These are phyloP conservation scores for Telmatherina bonti DNA, from an alignment of 2,797 vertebrate genomes.

Conservation along the genomic window DNA sequence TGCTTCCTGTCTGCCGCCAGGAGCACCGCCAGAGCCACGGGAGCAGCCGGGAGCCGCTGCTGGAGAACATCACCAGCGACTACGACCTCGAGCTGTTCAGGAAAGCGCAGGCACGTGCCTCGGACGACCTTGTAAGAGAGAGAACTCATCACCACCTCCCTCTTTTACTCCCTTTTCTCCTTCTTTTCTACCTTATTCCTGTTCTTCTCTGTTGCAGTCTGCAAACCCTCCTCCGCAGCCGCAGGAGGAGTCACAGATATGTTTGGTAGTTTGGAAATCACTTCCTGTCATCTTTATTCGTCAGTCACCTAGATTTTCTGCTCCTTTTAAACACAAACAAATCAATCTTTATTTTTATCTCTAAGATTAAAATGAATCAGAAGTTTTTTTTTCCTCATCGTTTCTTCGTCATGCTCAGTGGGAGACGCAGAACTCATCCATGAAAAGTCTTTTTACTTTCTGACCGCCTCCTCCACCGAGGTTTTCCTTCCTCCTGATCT, in stretches of 20 bases:
- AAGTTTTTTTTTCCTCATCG: neutral
- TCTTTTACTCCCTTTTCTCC: slow-evolving; percentile 31
- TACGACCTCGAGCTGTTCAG: slow-evolving; percentile 98
- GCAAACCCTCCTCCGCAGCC: slow-evolving; percentile 61
- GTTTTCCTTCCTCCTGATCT: slow-evolving; percentile 13
- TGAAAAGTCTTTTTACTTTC: neutral
- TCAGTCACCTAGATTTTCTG: neutral
- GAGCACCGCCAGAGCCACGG: slow-evolving; percentile 92
- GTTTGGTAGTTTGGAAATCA: slow-evolving; percentile 67
- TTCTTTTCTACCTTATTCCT: slow-evolving; percentile 47
- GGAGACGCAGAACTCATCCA: neutral
- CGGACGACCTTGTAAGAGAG: slow-evolving; percentile 96
- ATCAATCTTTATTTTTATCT: neutral
- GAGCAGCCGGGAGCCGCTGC: slow-evolving; percentile 89
- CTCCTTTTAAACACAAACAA: neutral
- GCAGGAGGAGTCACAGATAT: slow-evolving; percentile 66
- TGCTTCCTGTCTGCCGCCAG: slow-evolving; percentile 64
- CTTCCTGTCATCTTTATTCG: slow-evolving; percentile 37
- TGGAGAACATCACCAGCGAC: slow-evolving; percentile 98
- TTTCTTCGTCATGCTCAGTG: neutral
- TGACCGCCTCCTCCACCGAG: slow-evolving; percentile 42
- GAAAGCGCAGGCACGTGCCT: slow-evolving; percentile 95
- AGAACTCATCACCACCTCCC: slow-evolving; percentile 77
- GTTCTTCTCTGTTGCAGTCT: slow-evolving; percentile 71
- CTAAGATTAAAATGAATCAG: neutral